Evolutionary conservation across 2,888 invertebrate genomes (phyloP), one percentile per base, ranked within the genome.

Genomic region (Dendrolimus pini): DNA sequence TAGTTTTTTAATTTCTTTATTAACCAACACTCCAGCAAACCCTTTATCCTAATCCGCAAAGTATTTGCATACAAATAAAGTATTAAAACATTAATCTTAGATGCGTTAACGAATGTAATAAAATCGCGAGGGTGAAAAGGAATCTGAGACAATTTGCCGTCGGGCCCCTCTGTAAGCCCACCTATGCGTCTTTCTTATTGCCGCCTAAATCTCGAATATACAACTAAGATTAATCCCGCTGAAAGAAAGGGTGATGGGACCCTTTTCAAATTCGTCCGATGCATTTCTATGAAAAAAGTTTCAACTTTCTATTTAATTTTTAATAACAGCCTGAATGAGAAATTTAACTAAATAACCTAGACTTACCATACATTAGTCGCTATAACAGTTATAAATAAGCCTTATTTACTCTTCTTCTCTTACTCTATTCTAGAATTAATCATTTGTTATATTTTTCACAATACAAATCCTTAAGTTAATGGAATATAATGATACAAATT

Each of bases 161-260:
- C 78, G 71, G 77, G 72, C 84, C 82, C 86, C 82, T 79, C 69
- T 64, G 72, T 89, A 88, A 89, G 88, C 89, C 85, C 83, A 89
- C 89, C 89, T 88, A 89, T 90, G 83, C 78, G 79, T 90, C 90
- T 89, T 89, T 89, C 89, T 90, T 90, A 89, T 86, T 83, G 88
- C 85, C 81, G 81, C 77, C 87, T 87, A 87, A 88, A 89, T 89
- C 89, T 89, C 84, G 82, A 87, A 89, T 87, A 89, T 89, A 89
- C 89, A 90, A 88, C 86, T 85, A 82, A 89, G 88, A 89, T 89
- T 90, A 90, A 89, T 88, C 84, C 78, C 70, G 89, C 62, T 80
- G 86, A 89, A 89, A 88, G 89, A 89, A 89, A 89, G 88, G 89
- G 89, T 84, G 68, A 62, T 72, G 69, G 75, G 80, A 78, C 82